Evolutionary conservation across 2,113 vertebrate species (phyloP).

Genomic region (Irena cyanogastra): DNA sequence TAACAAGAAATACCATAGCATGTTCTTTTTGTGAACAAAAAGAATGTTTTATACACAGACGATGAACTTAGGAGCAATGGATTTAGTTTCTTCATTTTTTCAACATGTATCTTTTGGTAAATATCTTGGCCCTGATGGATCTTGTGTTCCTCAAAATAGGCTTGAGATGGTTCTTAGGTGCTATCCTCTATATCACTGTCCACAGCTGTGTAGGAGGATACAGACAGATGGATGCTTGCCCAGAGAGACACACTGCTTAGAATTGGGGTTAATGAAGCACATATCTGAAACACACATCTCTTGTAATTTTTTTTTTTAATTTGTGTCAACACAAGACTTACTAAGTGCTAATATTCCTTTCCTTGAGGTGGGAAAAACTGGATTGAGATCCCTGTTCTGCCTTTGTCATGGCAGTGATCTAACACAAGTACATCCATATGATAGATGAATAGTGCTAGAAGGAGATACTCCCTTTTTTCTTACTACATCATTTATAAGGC

Average conservation of each 20-base stretch:
- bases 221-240: fast-evolving
- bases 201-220: background rate
- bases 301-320: background rate
- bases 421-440: background rate
- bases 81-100: background rate
- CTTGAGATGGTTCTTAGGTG: background rate
- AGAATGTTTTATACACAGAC: background rate
- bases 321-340: background rate
- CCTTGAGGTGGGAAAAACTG: background rate
- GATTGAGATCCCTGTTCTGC: background rate
- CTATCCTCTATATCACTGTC: no score
- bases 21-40: background rate
- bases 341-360: background rate
- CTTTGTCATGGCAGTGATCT: background rate
- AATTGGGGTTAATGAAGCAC: background rate
- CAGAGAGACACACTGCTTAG: background rate
- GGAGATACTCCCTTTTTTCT: background rate
- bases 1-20: background rate
- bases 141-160: background rate
- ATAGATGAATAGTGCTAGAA: background rate
- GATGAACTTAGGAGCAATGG: background rate
- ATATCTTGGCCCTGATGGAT: background rate
- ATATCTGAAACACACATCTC: background rate
- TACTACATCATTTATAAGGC: background rate
- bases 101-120: background rate